Evolutionary conservation across 2,113 vertebrate species (phyloP).

Genomic region (Atlantisia rogersi): DNA sequence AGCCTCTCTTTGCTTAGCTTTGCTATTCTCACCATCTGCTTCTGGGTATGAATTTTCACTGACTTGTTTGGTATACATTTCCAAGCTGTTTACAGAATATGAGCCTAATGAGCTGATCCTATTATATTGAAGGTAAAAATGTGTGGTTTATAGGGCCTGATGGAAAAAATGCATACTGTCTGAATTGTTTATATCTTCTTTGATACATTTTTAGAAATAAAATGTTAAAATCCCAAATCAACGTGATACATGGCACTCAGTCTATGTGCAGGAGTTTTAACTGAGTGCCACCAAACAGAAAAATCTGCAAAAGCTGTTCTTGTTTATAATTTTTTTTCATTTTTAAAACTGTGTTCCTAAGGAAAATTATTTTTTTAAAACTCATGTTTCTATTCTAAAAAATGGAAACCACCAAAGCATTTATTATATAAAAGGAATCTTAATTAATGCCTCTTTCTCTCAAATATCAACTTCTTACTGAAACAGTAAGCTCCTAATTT

Average conservation of each 20-base stretch:
- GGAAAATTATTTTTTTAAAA: neutral
- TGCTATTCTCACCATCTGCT: conserved; percentile 70
- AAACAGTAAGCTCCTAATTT: neutral
- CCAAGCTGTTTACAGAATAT: conserved; percentile 62
- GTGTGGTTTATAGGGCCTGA: conserved; percentile 14
- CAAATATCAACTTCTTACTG: neutral
- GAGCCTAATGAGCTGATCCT: conserved; percentile 56
- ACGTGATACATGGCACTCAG: neutral
- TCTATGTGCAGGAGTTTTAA: neutral
- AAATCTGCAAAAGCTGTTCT: conserved; percentile 10
- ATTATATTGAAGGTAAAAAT: conserved; percentile 45
- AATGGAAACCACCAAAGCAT: accelerated
- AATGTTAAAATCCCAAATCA: neutral
- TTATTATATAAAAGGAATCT: neutral
- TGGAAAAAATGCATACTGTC: neutral
- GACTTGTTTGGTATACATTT: conserved; percentile 58
- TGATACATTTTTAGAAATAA: neutral
- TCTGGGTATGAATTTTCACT: conserved; percentile 63
- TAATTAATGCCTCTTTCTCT: neutral
- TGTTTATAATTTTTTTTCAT: neutral
- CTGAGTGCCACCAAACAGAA: neutral
- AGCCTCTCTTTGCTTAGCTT: conserved; percentile 63
- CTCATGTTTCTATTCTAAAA: neutral
- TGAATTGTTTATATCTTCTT: neutral
- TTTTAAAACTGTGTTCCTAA: neutral